phyloP scores from a whole-genome alignment of 2,113 vertebrate genomes.

The Podarcis cretensis region DNA sequence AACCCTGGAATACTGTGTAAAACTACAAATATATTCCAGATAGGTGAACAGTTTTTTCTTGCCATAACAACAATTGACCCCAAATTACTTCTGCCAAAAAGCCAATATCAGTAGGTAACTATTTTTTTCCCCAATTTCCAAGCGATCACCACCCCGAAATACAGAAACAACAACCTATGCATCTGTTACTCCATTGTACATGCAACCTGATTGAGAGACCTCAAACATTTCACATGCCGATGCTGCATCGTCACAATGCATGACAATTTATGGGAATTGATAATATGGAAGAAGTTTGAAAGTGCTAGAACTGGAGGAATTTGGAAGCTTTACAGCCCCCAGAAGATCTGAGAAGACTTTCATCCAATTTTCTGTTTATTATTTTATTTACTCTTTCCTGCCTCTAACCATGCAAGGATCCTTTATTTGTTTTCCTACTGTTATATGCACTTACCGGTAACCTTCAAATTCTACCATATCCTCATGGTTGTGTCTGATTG shows the following conservation, averaged over 20 bases:
- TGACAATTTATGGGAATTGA: background rate
- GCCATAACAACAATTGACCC: background rate
- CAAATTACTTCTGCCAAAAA: background rate
- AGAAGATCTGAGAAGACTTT: background rate
- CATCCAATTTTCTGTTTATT: background rate
- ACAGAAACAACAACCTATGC: background rate
- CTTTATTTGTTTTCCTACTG: accelerated
- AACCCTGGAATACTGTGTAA: no score
- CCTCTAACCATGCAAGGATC: background rate
- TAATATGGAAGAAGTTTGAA: background rate
- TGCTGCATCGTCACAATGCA: background rate
- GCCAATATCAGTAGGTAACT: no score
- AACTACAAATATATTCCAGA: background rate
- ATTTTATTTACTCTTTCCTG: background rate
- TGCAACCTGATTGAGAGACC: background rate
- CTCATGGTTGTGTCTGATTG: no score
- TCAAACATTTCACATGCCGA: background rate
- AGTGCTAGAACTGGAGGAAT: background rate
- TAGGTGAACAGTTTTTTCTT: background rate
- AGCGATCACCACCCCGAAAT: background rate
- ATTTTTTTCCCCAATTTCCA: background rate
- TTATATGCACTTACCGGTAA: background rate
- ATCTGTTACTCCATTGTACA: background rate
- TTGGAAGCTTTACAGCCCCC: background rate
- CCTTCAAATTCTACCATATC: no score